phyloP scores from a whole-genome alignment of 2,888 invertebrate species.

The Automeris io region DNA sequence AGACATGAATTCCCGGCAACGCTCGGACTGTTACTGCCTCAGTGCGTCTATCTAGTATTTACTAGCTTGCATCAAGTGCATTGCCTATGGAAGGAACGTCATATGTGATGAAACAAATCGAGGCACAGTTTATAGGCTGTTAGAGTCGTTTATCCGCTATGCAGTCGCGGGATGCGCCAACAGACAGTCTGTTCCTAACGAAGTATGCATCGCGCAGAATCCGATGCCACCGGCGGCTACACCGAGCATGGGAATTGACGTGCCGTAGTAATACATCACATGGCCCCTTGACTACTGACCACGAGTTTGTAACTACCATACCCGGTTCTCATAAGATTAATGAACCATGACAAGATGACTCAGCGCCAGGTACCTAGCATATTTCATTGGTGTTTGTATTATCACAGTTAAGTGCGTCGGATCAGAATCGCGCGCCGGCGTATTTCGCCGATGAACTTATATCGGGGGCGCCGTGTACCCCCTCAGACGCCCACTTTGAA shows the following conservation, averaged over 20 bases:
- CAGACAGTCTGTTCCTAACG: constrained; percentile 10
- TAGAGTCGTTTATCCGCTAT: constrained; percentile 1
- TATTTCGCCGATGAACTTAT: constrained; percentile 16
- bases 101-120: background rate
- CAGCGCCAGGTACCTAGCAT: constrained; percentile 13
- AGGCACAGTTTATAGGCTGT: background rate
- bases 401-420: constrained; percentile 24
- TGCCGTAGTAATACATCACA: constrained; percentile 35
- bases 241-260: constrained; percentile 22
- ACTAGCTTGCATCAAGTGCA: background rate
- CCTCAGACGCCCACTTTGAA: constrained; percentile 51
- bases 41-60: constrained; percentile 2
- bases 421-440: constrained; percentile 20
- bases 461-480: constrained; percentile 50
- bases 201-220: constrained; percentile 42
- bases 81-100: background rate
- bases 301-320: constrained; percentile 30
- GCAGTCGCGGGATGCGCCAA: constrained; percentile 1
- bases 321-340: constrained; percentile 32
- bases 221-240: constrained; percentile 27
- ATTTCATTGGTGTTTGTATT: constrained; percentile 24
- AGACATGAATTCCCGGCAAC: background rate
- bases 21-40: background rate
- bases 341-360: constrained; percentile 12
- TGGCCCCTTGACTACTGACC: constrained; percentile 24